Evolutionary conservation across 2,797 vertebrate species (phyloP).

Genomic region (Oryzias dopingdopingensis): DNA sequence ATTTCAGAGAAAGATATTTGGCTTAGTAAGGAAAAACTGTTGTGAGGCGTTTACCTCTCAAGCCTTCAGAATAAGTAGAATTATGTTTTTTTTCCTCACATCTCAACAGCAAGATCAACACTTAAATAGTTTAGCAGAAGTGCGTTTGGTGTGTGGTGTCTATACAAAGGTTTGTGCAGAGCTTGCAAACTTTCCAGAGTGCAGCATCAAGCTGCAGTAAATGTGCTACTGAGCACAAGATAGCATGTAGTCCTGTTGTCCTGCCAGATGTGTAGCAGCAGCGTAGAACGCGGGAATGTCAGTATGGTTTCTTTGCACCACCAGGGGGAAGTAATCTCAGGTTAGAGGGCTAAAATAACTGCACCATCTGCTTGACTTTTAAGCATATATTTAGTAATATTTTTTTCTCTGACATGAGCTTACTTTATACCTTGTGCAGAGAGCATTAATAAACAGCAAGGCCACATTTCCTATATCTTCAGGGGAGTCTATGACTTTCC

Average conservation of each 20-base stretch:
- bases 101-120: conserved; percentile 65
- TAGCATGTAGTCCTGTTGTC: conserved; percentile 49
- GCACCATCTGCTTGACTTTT: conserved; percentile 17
- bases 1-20: conserved; percentile 29
- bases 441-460: conserved; percentile 33
- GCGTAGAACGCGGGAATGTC: conserved; percentile 10
- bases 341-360: conserved; percentile 15
- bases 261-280: conserved; percentile 43
- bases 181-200: conserved; percentile 72
- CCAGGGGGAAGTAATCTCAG: conserved; percentile 25
- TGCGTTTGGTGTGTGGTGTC: conserved; percentile 69
- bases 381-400: conserved; percentile 1
- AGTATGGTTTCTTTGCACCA: conserved; percentile 14
- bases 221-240: conserved; percentile 53
- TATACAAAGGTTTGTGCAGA: conserved; percentile 66
- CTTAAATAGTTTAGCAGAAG: conserved; percentile 76
- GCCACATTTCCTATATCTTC: conserved; percentile 22
- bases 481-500: conserved; percentile 21
- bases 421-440: conserved; percentile 21
- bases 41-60: conserved; percentile 22
- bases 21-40: conserved; percentile 48
- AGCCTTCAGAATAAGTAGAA: conserved; percentile 54
- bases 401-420: conserved; percentile 8
- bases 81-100: conserved; percentile 50
- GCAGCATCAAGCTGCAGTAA: conserved; percentile 73